Evolutionary conservation across 2,888 invertebrate species (phyloP), one percentile per base, ranked within the genome.

Genomic region (Frankliniella intonsa): DNA sequence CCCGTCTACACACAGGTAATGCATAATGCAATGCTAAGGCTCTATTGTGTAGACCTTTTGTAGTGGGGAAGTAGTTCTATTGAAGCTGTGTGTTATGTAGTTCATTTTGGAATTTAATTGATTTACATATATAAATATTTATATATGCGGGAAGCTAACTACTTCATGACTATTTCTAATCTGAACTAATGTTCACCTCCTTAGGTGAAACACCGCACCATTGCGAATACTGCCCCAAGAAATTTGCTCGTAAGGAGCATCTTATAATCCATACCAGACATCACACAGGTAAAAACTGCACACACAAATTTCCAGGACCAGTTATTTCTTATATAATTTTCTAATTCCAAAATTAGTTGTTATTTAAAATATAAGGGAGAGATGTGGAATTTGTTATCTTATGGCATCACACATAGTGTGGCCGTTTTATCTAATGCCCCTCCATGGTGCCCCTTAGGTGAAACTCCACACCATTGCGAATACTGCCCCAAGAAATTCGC

Each of bases 221-320:
- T 84, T 95, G 95, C 89, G 92, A 94, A 27, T 93, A 94, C 86
- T 96, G 95, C 88, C 94, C 94, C 85, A 95, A 95, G 88, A 93
- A 94, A 50, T 96, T 96, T 88, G 94, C 95, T 19, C 91, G 95
- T 82, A 95, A 95, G 88, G 95, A 95, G 87, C 95, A 96, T 87
- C 90, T 95, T 84, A 94, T 95, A 88, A 95, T 95, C 88, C 95
- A 95, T 86, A 93, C 94, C 5, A 90, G 94, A 83, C 93, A 94
- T 88, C 95, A 93, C 87, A 95, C 95, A 81, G 95, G 95, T 76
- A 76, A 81, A 94, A 95, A 94, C 50, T 94, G 95, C 1, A 94
- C 94, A 88, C 90, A 91, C 91, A 91, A 79, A 82, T 50, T 50
- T 80, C 49, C 55, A 50, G 50, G 80, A 83, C 50, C 76, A 84